phyloP scores from a whole-genome alignment of 2,113 vertebrate genomes.

The Ciconia maguari region DNA sequence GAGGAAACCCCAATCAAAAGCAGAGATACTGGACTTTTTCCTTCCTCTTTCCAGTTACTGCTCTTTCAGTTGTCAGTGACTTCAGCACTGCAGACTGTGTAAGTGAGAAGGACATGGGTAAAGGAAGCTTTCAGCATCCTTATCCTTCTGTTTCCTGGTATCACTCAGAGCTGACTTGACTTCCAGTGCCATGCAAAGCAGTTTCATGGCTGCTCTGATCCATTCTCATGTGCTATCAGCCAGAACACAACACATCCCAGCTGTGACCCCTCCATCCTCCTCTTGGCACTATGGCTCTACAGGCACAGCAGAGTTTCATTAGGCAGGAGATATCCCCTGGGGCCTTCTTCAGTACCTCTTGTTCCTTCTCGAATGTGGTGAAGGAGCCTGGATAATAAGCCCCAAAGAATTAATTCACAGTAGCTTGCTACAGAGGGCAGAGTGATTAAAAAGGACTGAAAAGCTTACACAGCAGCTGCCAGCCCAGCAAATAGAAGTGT shows the following conservation, averaged over 20 bases:
- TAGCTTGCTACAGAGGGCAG: not conserved
- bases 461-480: conserved; percentile 17
- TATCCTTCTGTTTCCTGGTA: not conserved
- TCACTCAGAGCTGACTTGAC: not conserved
- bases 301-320: not conserved
- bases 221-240: not conserved
- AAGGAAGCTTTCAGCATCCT: not conserved
- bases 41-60: not conserved
- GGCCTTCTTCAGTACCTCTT: not conserved
- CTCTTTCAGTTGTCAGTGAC: not conserved
- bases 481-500: not conserved
- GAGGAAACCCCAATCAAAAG: not conserved
- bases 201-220: not conserved
- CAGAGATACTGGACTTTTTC: not conserved
- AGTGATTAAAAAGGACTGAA: conserved; percentile 18
- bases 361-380: not conserved
- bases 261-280: not conserved
- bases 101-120: not conserved
- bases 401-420: conserved; percentile 3
- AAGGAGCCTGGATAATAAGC: conserved; percentile 9
- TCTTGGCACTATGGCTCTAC: not conserved
- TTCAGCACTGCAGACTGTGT: not conserved
- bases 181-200: not conserved
- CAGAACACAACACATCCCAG: not conserved
- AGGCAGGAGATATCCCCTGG: not conserved